These are phyloP conservation scores for Scaptomyza cyrtandrae DNA, from an alignment of 2,888 invertebrate species.

Conservation along the genomic window DNA sequence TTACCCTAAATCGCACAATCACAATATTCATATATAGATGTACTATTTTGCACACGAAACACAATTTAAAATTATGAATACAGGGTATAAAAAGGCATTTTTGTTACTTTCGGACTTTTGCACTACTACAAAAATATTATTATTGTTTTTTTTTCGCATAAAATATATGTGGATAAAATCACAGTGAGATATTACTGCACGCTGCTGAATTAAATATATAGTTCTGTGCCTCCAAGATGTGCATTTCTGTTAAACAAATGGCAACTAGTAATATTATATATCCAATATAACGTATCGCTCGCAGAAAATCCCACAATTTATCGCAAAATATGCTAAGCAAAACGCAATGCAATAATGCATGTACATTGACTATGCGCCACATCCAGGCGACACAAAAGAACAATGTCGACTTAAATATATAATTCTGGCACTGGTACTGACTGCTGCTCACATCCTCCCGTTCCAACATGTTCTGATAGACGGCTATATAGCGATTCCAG, in stretches of 20 bases:
- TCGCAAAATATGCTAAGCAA: conserved; percentile 92
- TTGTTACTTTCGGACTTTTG: conserved; percentile 25
- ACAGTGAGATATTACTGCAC: conserved; percentile 84
- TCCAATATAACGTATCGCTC: conserved; percentile 89
- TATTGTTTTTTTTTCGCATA: conserved; percentile 35
- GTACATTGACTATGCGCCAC: conserved; percentile 92
- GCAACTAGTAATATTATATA: conserved; percentile 89
- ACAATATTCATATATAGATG: conserved; percentile 35
- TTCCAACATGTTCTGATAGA: conserved; percentile 91
- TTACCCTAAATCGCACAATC: conserved; percentile 43
- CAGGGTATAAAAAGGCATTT: conserved; percentile 53
- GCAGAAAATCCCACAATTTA: conserved; percentile 91
- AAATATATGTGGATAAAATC: conserved; percentile 69
- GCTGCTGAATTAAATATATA: conserved; percentile 85
- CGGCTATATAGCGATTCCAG: conserved; percentile 93
- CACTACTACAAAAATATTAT: conserved; percentile 77
- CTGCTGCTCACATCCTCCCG: conserved; percentile 86
- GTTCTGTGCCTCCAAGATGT: conserved; percentile 87
- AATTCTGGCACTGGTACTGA: conserved; percentile 86
- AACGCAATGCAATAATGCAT: conserved; percentile 90
- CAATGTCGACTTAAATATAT: conserved; percentile 89
- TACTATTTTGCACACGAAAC: conserved; percentile 47
- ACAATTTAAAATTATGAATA: conserved; percentile 55
- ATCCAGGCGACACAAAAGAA: conserved; percentile 90
- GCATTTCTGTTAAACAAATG: conserved; percentile 90